Evolutionary conservation across 2,888 invertebrate species (phyloP).

Genomic region (Platycnemis pennipes): DNA sequence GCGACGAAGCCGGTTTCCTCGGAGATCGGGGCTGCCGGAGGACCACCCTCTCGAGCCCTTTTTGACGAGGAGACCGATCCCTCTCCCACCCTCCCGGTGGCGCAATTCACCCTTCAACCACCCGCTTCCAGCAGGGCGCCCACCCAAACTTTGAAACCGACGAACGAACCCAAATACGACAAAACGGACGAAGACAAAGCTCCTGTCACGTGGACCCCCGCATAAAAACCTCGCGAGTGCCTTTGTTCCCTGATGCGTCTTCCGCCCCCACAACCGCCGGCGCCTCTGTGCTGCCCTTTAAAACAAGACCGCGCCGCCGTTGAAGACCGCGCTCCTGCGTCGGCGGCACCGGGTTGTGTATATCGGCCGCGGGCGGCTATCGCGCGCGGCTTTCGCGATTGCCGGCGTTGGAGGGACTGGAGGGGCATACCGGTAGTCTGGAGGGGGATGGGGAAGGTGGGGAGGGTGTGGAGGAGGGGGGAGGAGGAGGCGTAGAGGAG

Average conservation of each 20-base stretch:
- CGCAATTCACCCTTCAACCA: too few relatives aligned
- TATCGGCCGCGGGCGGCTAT: neutral
- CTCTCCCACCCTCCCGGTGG: too few relatives aligned
- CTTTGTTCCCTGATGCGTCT: neutral
- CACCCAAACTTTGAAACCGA: too few relatives aligned
- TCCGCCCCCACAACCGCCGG: neutral
- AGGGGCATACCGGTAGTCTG: slow-evolving; percentile 28
- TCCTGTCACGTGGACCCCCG: neutral
- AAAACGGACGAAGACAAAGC: neutral
- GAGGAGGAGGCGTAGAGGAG: neutral
- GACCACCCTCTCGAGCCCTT: too few relatives aligned
- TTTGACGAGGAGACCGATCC: too few relatives aligned
- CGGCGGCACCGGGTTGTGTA: neutral
- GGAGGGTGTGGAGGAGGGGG: neutral
- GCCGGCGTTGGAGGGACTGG: slow-evolving; percentile 60
- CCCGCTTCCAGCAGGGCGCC: too few relatives aligned
- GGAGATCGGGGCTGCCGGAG: too few relatives aligned
- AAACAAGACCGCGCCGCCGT: neutral
- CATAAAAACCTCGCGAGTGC: too few relatives aligned
- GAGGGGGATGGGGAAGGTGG: neutral
- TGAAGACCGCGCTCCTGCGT: neutral
- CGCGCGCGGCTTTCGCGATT: slow-evolving; percentile 23
- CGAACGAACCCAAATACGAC: too few relatives aligned
- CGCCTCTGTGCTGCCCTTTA: neutral
- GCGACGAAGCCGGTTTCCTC: too few relatives aligned